Percentiles rank a stretch among this genome's conserved stretches.
Conservation (phyloP, 2,797 vertebrate genomes). For the Anolis apletophallus region DNA sequence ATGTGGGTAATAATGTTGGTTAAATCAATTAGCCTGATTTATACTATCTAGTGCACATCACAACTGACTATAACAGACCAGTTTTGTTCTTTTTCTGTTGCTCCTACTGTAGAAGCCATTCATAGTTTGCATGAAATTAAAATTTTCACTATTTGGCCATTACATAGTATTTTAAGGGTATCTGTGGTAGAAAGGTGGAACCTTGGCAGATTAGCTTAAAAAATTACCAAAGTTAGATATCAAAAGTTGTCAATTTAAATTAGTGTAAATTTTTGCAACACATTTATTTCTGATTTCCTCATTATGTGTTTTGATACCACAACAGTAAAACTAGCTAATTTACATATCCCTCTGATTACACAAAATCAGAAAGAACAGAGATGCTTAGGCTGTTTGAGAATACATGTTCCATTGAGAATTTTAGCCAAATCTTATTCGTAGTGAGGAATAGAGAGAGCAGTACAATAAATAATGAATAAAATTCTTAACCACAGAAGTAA, state of each 20-base stretch:
- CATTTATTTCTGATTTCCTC: conserved; percentile 6
- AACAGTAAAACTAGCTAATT: neutral
- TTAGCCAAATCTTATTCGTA: neutral
- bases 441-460: neutral
- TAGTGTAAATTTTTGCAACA: neutral
- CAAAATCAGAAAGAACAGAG: neutral
- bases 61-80: conserved; percentile 8
- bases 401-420: conserved; percentile 11
- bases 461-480: neutral
- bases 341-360: neutral
- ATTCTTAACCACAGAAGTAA: neutral
- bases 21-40: conserved; percentile 11
- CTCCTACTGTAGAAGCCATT: neutral
- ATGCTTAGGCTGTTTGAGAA: neutral
- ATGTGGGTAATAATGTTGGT: conserved; percentile 9
- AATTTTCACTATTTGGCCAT: neutral
- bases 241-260: neutral
- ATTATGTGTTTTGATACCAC: neutral
- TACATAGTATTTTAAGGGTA: neutral
- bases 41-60: neutral
- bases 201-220: no score
- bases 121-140: neutral
- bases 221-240: neutral
- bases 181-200: neutral
- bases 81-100: neutral